Evolutionary conservation across 2,797 vertebrate genomes (phyloP).

Genomic region (Gadopsis marmoratus): DNA sequence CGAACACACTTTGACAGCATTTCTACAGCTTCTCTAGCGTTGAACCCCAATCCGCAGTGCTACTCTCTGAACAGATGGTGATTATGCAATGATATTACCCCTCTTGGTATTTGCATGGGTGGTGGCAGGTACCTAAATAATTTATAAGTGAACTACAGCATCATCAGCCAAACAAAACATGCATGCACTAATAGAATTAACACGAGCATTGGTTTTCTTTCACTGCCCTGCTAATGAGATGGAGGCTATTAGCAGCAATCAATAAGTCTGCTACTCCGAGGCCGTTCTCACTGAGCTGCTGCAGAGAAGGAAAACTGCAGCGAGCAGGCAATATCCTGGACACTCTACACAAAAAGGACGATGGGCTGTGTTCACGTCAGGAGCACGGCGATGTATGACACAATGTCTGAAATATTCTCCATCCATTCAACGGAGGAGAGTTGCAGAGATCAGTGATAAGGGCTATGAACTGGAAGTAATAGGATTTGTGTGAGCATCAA

Average conservation of each 20-base stretch:
- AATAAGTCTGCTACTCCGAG: slow-evolving; percentile 21
- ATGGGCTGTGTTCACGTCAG: neutral
- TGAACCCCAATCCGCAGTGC: neutral
- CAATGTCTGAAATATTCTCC: neutral
- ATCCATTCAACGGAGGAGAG: slow-evolving; percentile 1
- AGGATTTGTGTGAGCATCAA: slow-evolving; percentile 29
- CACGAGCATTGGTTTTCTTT: neutral
- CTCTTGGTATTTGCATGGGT: neutral
- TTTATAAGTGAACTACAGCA: neutral
- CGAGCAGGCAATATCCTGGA: slow-evolving; percentile 10
- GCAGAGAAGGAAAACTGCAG: slow-evolving; percentile 24
- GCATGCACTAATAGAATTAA: neutral
- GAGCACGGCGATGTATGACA: neutral
- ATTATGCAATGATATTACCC: neutral
- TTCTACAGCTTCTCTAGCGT: neutral
- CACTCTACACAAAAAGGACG: slow-evolving; percentile 1
- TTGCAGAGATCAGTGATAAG: slow-evolving; percentile 3
- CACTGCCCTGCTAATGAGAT: slow-evolving; percentile 25
- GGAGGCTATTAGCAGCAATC: slow-evolving; percentile 55
- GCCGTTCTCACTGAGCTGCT: slow-evolving; percentile 24
- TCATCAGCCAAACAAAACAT: slow-evolving; percentile 18
- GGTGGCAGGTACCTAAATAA: neutral
- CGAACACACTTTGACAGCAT: neutral
- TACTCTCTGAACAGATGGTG: slow-evolving; percentile 2
- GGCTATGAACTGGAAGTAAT: slow-evolving; percentile 33